Base-by-base conservation (phyloP, 2,797 vertebrate genomes). In the Sylvia borin region DNA sequence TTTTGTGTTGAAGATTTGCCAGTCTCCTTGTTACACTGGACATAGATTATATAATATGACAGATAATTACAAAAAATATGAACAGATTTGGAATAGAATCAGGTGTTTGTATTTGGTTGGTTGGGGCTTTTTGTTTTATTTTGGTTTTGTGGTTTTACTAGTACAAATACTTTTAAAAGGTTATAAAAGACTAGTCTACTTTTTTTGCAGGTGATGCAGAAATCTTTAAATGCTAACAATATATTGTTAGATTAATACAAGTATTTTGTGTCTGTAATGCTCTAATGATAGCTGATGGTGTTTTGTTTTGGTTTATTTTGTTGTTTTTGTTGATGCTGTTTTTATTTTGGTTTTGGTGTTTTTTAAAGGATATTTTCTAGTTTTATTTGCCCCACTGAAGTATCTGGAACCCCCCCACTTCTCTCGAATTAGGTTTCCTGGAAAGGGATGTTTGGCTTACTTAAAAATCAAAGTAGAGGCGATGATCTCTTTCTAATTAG, bases 361-460 rank as follows among this genome's bases (percentile, higher is more conserved):
- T 24, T 65, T 6, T 36, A 36, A 21, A 64, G 8, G 32, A 16
- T 47, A 32, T 65, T 51, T 58, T 83, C 17, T 24, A 12, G 6
- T 54, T 58, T 72, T 66, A 20, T 47, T 54, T 78, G 2, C 11
- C 11, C 4, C 6, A 13, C 3, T 27, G 11, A 61, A 40, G 15
- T 31, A 42, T 17, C 4, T 79, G 17, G 22, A 87, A 76, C 16
- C 1, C 1, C 1, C 11, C 4, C 4, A 27, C 2, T 3, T 13
- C 9, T 40, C 3, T 11, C 7, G 10, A 22, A 58, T 93, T 80
- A 53, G 2, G 4, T 5, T 43, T 17, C 42, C 32, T 66, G 61
- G 47, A 70, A 70, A 4, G 5, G 11, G 29, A 57, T 62, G 4
- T 16, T 87, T 53, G 31, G 14, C 21, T 65, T 81, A 50, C 87